Evolutionary conservation across 2,113 vertebrate species (phyloP).

Genomic region (Dasyornis broadbenti): DNA sequence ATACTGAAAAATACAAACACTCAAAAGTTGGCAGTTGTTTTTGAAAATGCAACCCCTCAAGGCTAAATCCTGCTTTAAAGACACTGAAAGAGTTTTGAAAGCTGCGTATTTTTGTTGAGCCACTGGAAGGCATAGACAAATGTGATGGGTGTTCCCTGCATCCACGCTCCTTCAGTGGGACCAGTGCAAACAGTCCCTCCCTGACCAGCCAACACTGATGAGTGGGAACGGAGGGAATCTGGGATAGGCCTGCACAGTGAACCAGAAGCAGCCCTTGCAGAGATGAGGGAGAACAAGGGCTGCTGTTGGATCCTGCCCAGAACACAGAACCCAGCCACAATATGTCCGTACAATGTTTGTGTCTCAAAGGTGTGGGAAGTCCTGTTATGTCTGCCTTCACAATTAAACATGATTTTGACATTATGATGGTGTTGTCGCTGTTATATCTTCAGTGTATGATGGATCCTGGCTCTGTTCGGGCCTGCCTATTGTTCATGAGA

Average conservation of each 20-base stretch:
- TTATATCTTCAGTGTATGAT: conserved; percentile 51
- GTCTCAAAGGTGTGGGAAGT: background rate
- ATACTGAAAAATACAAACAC: background rate
- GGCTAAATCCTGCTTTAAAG: background rate
- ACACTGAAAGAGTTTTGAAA: background rate
- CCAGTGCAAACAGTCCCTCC: background rate
- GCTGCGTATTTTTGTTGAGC: background rate
- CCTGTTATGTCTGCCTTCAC: background rate
- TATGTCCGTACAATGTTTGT: background rate
- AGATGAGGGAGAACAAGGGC: background rate
- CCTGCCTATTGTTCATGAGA: conserved; percentile 50
- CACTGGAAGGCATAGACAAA: background rate
- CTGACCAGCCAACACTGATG: background rate
- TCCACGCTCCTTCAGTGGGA: background rate
- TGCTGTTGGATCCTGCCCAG: conserved; percentile 15
- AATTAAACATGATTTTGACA: conserved; percentile 1
- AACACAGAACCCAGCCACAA: background rate
- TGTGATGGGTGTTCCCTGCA: background rate
- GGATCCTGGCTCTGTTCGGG: conserved; percentile 29
- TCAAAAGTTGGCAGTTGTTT: background rate
- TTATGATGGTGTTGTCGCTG: conserved; percentile 1
- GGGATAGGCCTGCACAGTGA: background rate
- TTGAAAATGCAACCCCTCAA: background rate
- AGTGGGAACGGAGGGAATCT: background rate
- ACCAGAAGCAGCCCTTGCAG: conserved; percentile 11